Conservation (phyloP, 1,140 invertebrate genomes). For the Copidosoma floridanum region DNA sequence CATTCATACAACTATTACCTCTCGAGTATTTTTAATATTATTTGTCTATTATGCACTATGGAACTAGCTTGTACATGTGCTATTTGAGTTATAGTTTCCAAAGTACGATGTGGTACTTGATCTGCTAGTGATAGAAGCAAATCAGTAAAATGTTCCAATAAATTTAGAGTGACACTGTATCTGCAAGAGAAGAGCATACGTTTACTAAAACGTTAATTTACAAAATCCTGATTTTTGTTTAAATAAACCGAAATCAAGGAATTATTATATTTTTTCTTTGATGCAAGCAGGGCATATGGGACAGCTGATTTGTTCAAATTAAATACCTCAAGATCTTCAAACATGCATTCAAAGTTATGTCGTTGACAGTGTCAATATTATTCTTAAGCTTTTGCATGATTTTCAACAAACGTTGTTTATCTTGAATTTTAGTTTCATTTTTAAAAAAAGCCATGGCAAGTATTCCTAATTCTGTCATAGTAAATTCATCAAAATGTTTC, state of each 20-base stretch:
- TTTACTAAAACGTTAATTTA: too few species aligned
- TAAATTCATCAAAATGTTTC: slow-evolving; percentile 51
- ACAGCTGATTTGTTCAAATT: too few species aligned
- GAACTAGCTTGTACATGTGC: slow-evolving; percentile 54
- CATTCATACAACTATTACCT: slow-evolving; percentile 36
- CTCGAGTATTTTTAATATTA: slow-evolving; percentile 44
- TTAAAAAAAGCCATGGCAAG: slow-evolving; percentile 65
- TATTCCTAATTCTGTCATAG: slow-evolving; percentile 59
- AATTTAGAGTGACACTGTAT: slow-evolving; percentile 9
- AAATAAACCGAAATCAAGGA: too few species aligned
- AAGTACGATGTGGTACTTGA: slow-evolving; percentile 38
- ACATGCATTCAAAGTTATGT: slow-evolving; percentile 55
- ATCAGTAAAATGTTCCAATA: slow-evolving; percentile 3
- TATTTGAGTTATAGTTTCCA: slow-evolving; percentile 57
- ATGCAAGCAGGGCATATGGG: too few species aligned
- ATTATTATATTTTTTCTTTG: background rate
- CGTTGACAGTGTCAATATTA: slow-evolving; percentile 50
- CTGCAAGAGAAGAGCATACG: slow-evolving; percentile 20
- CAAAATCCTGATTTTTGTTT: background rate
- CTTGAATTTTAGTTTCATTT: slow-evolving; percentile 57
- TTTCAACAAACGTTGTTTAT: slow-evolving; percentile 45
- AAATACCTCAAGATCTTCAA: slow-evolving; percentile 56
- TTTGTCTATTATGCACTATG: slow-evolving; percentile 46
- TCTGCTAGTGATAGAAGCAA: slow-evolving; percentile 18
- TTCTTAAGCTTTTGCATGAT: slow-evolving; percentile 49